These are phyloP conservation scores for Sarcophaga bullata DNA, from an alignment of 1,140 invertebrate species.

Conservation along the genomic window DNA sequence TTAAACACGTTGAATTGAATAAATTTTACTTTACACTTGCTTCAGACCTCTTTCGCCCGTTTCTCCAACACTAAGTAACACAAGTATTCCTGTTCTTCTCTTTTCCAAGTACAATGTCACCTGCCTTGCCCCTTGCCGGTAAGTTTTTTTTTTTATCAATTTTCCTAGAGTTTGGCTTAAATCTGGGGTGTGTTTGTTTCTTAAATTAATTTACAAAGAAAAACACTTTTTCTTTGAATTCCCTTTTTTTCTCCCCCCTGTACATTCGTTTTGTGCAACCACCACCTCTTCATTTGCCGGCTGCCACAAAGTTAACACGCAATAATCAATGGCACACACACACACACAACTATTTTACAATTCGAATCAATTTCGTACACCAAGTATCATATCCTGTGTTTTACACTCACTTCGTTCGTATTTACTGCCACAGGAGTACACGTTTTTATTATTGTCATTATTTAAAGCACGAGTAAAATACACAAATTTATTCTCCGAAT, in stretches of 20 bases:
- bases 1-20: slow-evolving; percentile 37
- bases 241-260: background rate
- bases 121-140: too few relatives aligned
- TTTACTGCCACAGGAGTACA: background rate
- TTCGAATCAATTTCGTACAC: background rate
- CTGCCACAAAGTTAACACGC: slow-evolving; percentile 36
- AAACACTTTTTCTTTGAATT: background rate
- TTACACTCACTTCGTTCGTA: background rate
- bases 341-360: background rate
- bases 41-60: background rate
- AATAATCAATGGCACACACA: slow-evolving; percentile 4
- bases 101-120: too few relatives aligned
- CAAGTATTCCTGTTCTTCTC: too few relatives aligned
- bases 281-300: too few relatives aligned
- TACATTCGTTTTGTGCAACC: background rate
- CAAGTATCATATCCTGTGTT: slow-evolving; percentile 2
- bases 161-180: background rate
- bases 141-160: background rate
- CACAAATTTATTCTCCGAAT: too few relatives aligned
- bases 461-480: background rate
- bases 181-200: background rate
- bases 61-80: background rate
- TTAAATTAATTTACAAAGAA: slow-evolving; percentile 27
- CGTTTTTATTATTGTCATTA: background rate
- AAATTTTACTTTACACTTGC: slow-evolving; percentile 1